Evolutionary conservation across 2,888 invertebrate genomes (phyloP).

Genomic region (Linnaemya tessellans): DNA sequence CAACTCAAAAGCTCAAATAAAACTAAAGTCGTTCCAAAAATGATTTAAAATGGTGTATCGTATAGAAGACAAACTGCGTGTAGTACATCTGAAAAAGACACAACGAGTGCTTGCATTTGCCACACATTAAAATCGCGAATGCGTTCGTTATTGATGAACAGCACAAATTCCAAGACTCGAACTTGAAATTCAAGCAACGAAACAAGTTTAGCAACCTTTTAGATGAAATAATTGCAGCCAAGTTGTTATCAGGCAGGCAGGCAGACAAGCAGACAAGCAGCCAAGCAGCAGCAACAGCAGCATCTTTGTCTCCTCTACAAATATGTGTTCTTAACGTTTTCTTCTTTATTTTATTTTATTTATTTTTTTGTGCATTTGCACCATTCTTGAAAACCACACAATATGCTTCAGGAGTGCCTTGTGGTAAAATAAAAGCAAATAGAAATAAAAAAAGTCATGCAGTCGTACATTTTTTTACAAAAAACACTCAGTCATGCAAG

Average conservation of each 20-base stretch:
- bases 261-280: not conserved
- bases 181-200: slow-evolving; percentile 61
- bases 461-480: no score
- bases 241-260: slow-evolving; percentile 49
- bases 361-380: slow-evolving; percentile 1
- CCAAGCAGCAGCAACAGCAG: slow-evolving; percentile 40
- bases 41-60: slow-evolving; percentile 51
- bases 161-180: slow-evolving; percentile 65
- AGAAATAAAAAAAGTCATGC: no score
- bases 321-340: not conserved
- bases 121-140: slow-evolving; percentile 52
- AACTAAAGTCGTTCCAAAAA: slow-evolving; percentile 37
- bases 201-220: slow-evolving; percentile 66
- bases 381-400: slow-evolving; percentile 44
- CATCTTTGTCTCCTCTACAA: slow-evolving; percentile 57
- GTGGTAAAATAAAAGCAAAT: slow-evolving; percentile 28
- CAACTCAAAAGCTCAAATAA: not conserved
- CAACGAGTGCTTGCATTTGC: not conserved
- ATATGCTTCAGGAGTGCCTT: slow-evolving; percentile 32
- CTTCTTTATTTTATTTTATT: no score
- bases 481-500: no score
- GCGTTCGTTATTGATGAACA: slow-evolving; percentile 42
- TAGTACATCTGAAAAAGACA: not conserved
- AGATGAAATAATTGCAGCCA: slow-evolving; percentile 49
- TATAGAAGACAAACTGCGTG: slow-evolving; percentile 2